Conservation (phyloP, 2,888 invertebrate species). For the Phaonia tiefii region DNA sequence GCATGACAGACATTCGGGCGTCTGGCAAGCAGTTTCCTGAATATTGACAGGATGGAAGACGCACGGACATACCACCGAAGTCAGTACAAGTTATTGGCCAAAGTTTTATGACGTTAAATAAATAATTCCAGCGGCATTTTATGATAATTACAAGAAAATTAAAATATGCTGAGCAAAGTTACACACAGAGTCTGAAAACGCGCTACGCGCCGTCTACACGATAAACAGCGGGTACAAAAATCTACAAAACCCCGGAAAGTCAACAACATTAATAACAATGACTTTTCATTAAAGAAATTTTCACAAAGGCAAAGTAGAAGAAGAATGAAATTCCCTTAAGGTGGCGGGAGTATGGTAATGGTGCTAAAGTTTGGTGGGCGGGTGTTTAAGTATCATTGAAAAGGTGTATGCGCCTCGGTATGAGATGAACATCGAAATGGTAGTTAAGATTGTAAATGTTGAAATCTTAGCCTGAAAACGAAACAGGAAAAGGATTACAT, state of each 20-base stretch:
- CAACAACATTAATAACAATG: slow-evolving; percentile 57
- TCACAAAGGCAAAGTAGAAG: slow-evolving; percentile 15
- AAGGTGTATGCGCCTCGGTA: background rate
- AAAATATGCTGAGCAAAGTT: slow-evolving; percentile 44
- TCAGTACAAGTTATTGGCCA: slow-evolving; percentile 28
- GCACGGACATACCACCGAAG: too few species aligned
- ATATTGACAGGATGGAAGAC: slow-evolving; percentile 9
- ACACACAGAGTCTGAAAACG: background rate
- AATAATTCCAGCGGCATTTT: slow-evolving; percentile 58
- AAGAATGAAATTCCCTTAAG: slow-evolving; percentile 1
- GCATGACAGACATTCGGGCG: background rate
- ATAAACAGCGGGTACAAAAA: too few species aligned
- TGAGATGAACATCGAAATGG: background rate
- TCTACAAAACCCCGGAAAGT: slow-evolving; percentile 14
- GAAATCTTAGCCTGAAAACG: slow-evolving; percentile 17
- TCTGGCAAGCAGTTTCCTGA: background rate
- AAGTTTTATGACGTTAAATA: slow-evolving; percentile 51
- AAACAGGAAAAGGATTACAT: slow-evolving; percentile 27
- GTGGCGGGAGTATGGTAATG: background rate
- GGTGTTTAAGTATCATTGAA: too few species aligned
- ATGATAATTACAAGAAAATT: slow-evolving; percentile 63
- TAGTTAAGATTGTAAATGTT: slow-evolving; percentile 21
- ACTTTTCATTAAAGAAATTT: slow-evolving; percentile 46
- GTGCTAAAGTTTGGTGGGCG: background rate
- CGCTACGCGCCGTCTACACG: too few species aligned